Base-by-base conservation (phyloP, 2,888 invertebrate species). In the Petrophora chlorosata region DNA sequence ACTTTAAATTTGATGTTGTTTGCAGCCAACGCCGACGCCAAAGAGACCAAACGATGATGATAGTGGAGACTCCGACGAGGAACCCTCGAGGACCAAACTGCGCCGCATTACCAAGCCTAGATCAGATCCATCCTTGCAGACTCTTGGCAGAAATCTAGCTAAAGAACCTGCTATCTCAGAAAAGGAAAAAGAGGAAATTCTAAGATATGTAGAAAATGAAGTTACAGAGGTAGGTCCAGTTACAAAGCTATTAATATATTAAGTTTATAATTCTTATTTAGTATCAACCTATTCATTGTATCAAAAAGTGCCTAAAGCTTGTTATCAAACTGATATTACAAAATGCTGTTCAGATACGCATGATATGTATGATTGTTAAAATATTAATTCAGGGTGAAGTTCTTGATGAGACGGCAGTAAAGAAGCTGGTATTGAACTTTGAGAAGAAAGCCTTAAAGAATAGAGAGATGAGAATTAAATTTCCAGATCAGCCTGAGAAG, bases 401-500 rank as follows among this genome's bases (percentile, higher is more conserved):
- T 0, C 84, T 99, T 32, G 98, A 99, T 90, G 98, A 98, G 61
- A 92, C 94, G 15, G 93, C 94, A 7, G 91, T 99, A 5, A 98
- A 98, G 73, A 95, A 96, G 73, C 92, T 99, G 74, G 94, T 99
- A 13, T 90, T 98, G 8, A 93, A 96, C 54, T 98, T 99, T 90
- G 99, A 99, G 75, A 99, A 99, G 79, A 93, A 97, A 72, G 95
- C 96, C 35, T 90, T 98, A 5, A 96, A 94, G 73, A 99, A 99
- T 80, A 96, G 99, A 77, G 99, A 99, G 86, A 97, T 99, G 96
- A 92, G 99, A 57, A 99, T 99, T 8, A 99, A 99, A 84, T 99
- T 98, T 82, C 97, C 98, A 0, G 99, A 99, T 76, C 94, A 95
- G 69, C 97, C 99, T 4, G 98, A 98, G 78, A 99, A 98, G 92